A percentile compares a stretch with the other conserved stretches of the same genome.
Evolutionary conservation across 2,113 vertebrate genomes (phyloP).

Genomic region (Cryptomyrus ogoouensis): DNA sequence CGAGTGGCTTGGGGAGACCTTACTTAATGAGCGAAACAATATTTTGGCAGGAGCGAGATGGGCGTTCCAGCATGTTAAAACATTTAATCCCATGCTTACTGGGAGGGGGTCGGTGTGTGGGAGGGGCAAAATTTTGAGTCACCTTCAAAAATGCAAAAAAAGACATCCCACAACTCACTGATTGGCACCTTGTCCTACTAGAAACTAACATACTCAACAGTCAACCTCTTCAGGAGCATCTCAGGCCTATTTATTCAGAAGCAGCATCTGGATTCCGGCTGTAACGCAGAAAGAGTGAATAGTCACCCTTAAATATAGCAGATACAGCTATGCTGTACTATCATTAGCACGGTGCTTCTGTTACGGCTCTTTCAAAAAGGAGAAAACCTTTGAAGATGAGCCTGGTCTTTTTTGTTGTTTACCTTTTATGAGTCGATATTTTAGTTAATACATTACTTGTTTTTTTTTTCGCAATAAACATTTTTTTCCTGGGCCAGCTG

Average conservation of each 20-base stretch:
- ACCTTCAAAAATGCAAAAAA: neutral
- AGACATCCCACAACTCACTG: neutral
- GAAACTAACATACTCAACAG: neutral
- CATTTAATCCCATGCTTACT: neutral
- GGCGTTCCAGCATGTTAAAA: neutral
- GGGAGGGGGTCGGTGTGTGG: neutral
- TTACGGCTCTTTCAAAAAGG: neutral
- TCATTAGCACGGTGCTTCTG: neutral
- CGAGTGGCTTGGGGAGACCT: neutral
- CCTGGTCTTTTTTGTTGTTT: neutral
- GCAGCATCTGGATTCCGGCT: neutral
- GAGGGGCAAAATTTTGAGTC: neutral
- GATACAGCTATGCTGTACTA: neutral
- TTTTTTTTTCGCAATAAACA: neutral
- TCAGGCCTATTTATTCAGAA: neutral
- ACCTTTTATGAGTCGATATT: neutral
- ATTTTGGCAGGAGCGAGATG: slow-evolving; percentile 9
- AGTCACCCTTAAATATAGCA: neutral
- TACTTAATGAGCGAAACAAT: slow-evolving; percentile 10
- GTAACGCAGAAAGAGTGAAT: neutral
- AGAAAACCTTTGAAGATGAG: neutral
- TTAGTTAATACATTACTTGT: neutral
- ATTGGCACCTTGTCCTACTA: neutral
- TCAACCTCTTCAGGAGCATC: neutral
- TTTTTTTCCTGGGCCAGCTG: neutral